Conservation (phyloP, 2,113 vertebrate species). For the Lampris incognitus region DNA sequence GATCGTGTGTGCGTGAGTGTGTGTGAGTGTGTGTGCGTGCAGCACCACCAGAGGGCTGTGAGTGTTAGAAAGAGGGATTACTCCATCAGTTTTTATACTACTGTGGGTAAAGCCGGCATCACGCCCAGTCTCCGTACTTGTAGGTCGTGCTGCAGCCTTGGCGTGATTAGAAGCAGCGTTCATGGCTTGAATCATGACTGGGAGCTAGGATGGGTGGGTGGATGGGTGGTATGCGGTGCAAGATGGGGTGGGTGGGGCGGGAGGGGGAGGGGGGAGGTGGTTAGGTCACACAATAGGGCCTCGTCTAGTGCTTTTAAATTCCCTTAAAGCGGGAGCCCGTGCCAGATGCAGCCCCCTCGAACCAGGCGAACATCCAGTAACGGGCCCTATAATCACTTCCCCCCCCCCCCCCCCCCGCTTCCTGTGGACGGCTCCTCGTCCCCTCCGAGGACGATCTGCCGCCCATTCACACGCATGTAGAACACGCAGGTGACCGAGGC, state of each 20-base stretch:
- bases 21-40: not conserved
- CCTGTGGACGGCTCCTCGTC: not conserved
- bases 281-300: slow-evolving; percentile 67
- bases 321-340: slow-evolving; percentile 68
- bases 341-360: slow-evolving; percentile 65
- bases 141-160: slow-evolving; percentile 61
- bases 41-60: not conserved
- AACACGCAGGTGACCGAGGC: slow-evolving; percentile 36
- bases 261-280: slow-evolving; percentile 12
- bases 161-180: slow-evolving; percentile 66
- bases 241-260: not conserved
- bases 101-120: slow-evolving; percentile 71
- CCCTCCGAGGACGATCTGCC: slow-evolving; percentile 3
- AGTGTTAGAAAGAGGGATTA: slow-evolving; percentile 23
- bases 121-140: slow-evolving; percentile 68
- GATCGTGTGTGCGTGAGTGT: slow-evolving; percentile 24
- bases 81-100: slow-evolving; percentile 72
- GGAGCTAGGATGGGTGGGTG: slow-evolving; percentile 32
- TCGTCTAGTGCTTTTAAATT: slow-evolving; percentile 76
- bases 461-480: slow-evolving; percentile 36
- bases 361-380: slow-evolving; percentile 58
- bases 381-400: slow-evolving; percentile 72
- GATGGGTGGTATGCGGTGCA: not conserved
- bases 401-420: slow-evolving; percentile 11
- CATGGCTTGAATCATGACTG: slow-evolving; percentile 44